Evolutionary conservation across 2,888 invertebrate genomes (phyloP).

Genomic region (Scrobipalpa atriplicella): DNA sequence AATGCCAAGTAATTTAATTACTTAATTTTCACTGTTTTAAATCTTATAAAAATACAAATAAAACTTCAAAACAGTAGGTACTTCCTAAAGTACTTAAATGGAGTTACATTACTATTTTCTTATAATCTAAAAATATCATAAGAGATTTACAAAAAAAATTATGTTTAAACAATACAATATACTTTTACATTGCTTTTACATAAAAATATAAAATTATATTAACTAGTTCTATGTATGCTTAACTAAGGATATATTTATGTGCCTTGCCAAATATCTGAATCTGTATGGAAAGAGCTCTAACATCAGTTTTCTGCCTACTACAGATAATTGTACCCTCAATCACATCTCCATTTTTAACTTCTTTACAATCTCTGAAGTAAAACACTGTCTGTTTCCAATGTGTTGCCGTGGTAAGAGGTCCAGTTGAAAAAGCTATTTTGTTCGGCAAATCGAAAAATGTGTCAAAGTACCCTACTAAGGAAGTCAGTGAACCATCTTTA

Average conservation of each 20-base stretch:
- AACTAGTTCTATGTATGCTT: too few species aligned
- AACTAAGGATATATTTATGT: conserved; percentile 86
- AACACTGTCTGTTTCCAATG: conserved; percentile 98
- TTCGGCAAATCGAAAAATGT: conserved; percentile 90
- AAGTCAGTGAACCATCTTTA: conserved; percentile 87
- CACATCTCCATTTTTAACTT: conserved; percentile 86
- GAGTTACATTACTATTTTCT: background rate
- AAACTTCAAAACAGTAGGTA: background rate
- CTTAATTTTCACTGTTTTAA: background rate
- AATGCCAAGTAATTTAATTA: too few species aligned
- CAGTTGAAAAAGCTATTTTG: conserved; percentile 88
- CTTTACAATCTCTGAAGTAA: conserved; percentile 88
- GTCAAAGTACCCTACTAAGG: conserved; percentile 96
- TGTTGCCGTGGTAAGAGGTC: conserved; percentile 88
- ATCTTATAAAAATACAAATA: too few species aligned
- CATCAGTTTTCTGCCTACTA: conserved; percentile 87
- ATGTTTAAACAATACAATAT: background rate
- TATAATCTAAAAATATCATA: background rate
- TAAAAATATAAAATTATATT: background rate
- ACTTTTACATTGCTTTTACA: background rate
- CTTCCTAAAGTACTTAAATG: background rate
- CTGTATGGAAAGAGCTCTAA: conserved; percentile 87
- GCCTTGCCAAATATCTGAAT: conserved; percentile 85
- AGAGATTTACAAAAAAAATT: background rate
- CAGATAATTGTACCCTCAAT: conserved; percentile 88